A percentile compares a stretch with the other conserved stretches of the same genome.
These are phyloP conservation scores for Epistrophe eligans DNA, from an alignment of 2,888 invertebrate genomes.

Conservation along the genomic window DNA sequence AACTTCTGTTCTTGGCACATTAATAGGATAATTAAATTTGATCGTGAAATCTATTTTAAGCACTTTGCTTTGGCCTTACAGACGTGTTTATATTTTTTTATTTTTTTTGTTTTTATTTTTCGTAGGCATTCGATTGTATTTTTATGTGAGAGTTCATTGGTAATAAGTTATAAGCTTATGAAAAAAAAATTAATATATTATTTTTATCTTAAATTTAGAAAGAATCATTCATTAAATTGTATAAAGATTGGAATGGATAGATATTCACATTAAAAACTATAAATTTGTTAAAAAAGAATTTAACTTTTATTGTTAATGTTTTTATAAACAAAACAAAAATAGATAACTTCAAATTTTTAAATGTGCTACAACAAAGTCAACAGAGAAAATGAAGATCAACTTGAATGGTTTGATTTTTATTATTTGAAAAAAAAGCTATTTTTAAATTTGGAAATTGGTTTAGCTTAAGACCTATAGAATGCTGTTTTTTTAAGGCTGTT, in stretches of 20 bases:
- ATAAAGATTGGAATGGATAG: no score
- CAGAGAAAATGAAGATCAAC: not conserved
- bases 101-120: not conserved
- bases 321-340: not conserved
- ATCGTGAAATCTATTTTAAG: slow-evolving; percentile 44
- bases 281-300: not conserved
- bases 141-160: slow-evolving; percentile 6
- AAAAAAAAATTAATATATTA: not conserved
- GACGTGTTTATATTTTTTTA: not conserved
- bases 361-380: not conserved
- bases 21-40: slow-evolving; percentile 45
- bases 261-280: not conserved
- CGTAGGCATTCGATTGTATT: not conserved
- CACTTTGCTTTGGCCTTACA: not conserved
- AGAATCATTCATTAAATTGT: not conserved
- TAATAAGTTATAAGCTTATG: not conserved
- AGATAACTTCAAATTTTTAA: not conserved
- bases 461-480: no score
- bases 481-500: no score
- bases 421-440: no score
- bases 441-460: no score
- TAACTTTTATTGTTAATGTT: not conserved
- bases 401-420: no score
- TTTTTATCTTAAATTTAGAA: not conserved
- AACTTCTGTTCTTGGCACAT: slow-evolving; percentile 32